Evolutionary conservation across 2,888 invertebrate species (phyloP), one percentile per base, ranked within the genome.

Genomic region (Lypha dubia): DNA sequence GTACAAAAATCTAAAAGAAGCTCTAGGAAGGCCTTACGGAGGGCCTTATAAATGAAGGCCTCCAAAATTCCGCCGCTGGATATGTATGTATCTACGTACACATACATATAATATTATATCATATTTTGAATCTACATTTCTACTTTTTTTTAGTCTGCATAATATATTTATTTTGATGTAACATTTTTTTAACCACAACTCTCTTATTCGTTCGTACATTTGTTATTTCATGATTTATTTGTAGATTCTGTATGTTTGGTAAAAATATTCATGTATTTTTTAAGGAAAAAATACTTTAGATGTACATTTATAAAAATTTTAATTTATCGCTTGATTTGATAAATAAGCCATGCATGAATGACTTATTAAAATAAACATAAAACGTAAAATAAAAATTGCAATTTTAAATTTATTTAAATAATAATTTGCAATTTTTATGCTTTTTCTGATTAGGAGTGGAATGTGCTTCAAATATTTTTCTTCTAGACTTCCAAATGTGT

Each of bases 281-380:
- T 51, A 28, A 28, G 28, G 38, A 46, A 20, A 13, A 65, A 20
- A 28, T 56, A 22, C 7, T 15, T 1, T 28, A 17, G 5, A 5
- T 53, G 24, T 44, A 15, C 1, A 13, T 17, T 2, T 24, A 53
- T 53, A 67, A 24, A 79, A 79, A 74, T 79, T 65, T 83, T 83
- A 83, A 83, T 83, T 83, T 83, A 83, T 70, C 83, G 83, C 83
- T 58, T 83, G 79, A 83, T 63, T 83, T 83, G 65, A 65, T 70
- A 83, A 83, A 70, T 49, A 51, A 22, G 20, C 17, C 70, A 79
- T 79, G 83, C 83, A 75, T 75, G 63, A 71, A 75, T 75, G 63
- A 71, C 63, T 70, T 60, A 63, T 75, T 75, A 51, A 68, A 74
- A 56, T 75, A 74, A 74, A 68, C 41, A 67, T 24, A 22, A 80